Base-by-base conservation (phyloP, 92 coral and sea anemone species). In the Palythoa heliodiscus region DNA sequence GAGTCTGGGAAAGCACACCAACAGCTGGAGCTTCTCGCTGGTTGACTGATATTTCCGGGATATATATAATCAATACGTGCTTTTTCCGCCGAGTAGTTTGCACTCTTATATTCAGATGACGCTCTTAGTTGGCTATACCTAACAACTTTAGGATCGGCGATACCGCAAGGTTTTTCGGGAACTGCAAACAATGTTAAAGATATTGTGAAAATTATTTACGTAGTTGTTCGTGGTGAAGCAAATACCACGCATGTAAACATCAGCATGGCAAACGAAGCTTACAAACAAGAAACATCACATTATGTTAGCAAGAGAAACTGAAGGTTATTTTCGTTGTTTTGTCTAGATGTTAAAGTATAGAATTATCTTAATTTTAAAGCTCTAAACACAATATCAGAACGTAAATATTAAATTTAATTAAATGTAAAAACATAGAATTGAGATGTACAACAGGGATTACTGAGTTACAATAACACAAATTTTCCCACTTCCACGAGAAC, bases 1-100 rank as follows among this genome's bases (percentile, higher is more conserved):
- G n/a, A 77, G 68, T 60, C 70, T 11, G 53, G 71, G 37, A 55
- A 77, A 7, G 83, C 83, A 35, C 83, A 77, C 83, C 83, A 77
- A 35, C 83, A 77, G 14, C 15, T 60, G 35, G 1, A 8, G 24
- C 2, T 5, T 0, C 39, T 19, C 1, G 0, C 0, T n/a, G 13
- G 6, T 16, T 63, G 69, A 63, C 11, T 0, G 8, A 7, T 55
- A 12, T 16, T 16, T 8, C 11, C 11, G 19, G 2, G 2, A 3
- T 7, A 55, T 55, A 9, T 12, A 12, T 10, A 12, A 55, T 55
- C 61, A 55, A 55, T 63, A 14, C 3, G 4, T 0, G 84, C 84
- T 4, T 39, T 52, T 11, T 19, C 29, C 7, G 84, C 19, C 22
- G 84, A 47, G 19, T 64, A 11, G 0, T 10, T 0, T 3, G 61